Percentiles rank a stretch among this genome's conserved stretches.
phyloP scores from a whole-genome alignment of 2,113 vertebrate genomes.

The Megalops atlanticus region DNA sequence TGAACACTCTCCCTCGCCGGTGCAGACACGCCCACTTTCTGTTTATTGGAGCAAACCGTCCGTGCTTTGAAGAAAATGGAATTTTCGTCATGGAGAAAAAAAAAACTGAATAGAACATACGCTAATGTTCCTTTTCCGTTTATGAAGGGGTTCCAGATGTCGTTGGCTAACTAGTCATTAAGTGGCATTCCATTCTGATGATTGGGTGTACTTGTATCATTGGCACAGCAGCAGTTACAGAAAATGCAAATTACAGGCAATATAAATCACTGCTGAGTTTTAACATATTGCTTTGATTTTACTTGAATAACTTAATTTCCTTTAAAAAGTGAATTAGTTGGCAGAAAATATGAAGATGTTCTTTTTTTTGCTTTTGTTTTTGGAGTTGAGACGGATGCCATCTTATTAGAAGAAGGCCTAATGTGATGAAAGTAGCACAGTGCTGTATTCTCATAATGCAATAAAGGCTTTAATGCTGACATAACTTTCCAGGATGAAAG shows the following conservation, averaged over 20 bases:
- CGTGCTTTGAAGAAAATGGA: slow-evolving; percentile 29
- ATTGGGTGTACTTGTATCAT: background rate
- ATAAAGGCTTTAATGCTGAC: too few species aligned
- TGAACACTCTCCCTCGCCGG: background rate
- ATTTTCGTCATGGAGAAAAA: slow-evolving; percentile 1
- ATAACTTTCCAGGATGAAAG: too few species aligned
- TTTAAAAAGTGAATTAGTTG: background rate
- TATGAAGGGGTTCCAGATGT: background rate
- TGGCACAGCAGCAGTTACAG: background rate
- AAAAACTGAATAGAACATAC: background rate
- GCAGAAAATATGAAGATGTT: too few species aligned
- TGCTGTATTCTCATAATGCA: too few species aligned
- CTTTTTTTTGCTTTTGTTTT: too few species aligned
- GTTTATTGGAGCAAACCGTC: background rate
- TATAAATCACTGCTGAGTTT: background rate
- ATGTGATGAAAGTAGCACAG: too few species aligned
- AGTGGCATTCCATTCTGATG: background rate
- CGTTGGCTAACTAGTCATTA: slow-evolving; percentile 6
- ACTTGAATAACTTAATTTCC: background rate
- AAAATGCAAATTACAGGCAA: background rate
- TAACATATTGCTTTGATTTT: background rate
- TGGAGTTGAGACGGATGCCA: too few species aligned
- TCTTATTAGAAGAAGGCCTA: too few species aligned
- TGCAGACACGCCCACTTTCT: background rate
- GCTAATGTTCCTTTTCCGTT: background rate